These are phyloP conservation scores for Agonum fuliginosum DNA, from an alignment of 2,888 invertebrate genomes.

Conservation along the genomic window DNA sequence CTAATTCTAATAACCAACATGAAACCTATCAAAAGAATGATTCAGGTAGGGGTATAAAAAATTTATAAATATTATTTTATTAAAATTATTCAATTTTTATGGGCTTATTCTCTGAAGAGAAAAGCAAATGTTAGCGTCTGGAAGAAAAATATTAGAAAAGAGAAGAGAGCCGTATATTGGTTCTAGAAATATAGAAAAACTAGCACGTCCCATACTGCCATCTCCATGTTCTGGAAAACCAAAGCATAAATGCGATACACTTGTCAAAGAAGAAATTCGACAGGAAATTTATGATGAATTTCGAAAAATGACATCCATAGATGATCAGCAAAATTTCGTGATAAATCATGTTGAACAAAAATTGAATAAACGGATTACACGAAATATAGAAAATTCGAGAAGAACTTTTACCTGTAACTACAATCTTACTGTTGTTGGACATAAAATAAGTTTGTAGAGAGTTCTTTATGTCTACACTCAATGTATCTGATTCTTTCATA, in stretches of 20 bases:
- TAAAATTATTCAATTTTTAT: no score
- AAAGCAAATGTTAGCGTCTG: no score
- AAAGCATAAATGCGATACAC: constrained; percentile 63
- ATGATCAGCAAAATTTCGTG: constrained; percentile 64
- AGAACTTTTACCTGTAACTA: constrained; percentile 58
- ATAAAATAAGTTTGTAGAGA: constrained; percentile 61
- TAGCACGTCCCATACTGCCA: constrained; percentile 62
- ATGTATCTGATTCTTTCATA: constrained; percentile 63
- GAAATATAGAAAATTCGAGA: constrained; percentile 63
- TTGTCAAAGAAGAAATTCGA: constrained; percentile 62
- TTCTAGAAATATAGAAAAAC: no score
- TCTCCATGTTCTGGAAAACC: constrained; percentile 62
- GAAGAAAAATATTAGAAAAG: no score
- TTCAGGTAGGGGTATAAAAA: no score
- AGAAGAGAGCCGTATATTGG: no score
- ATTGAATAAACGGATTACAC: constrained; percentile 62
- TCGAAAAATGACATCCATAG: constrained; percentile 59
- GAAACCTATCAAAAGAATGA: no score
- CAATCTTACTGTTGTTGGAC: constrained; percentile 61
- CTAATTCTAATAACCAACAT: no score
- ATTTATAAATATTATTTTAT: no score
- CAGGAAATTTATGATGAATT: constrained; percentile 62
- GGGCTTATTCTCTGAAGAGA: no score
- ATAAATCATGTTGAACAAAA: constrained; percentile 63
- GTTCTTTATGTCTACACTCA: constrained; percentile 63